Percentiles rank a stretch among this genome's conserved stretches.
Conservation (phyloP, 2,113 vertebrate species). For the Tretioscincus oriximinensis region DNA sequence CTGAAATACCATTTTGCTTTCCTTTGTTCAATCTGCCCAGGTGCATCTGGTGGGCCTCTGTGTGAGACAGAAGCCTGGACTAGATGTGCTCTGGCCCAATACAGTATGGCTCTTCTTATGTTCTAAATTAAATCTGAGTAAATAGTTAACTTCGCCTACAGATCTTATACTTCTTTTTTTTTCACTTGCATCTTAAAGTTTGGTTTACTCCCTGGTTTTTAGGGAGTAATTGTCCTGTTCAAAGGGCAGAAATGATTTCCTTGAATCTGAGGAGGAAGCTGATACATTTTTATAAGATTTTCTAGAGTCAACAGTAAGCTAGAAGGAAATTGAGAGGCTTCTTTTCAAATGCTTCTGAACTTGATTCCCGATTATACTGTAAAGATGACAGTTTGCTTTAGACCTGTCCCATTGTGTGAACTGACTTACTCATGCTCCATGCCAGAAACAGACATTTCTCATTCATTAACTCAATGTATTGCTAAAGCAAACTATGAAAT, state of each 20-base stretch:
- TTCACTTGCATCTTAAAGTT: constrained; percentile 63
- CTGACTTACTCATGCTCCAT: background rate
- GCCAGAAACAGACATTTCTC: constrained; percentile 10
- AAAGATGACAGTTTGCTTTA: background rate
- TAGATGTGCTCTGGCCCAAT: too few species aligned
- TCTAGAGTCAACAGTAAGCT: background rate
- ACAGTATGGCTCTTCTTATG: too few species aligned
- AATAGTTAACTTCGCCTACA: constrained; percentile 69
- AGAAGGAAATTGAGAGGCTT: background rate
- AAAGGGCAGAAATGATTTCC: constrained; percentile 40
- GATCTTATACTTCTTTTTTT: constrained; percentile 53
- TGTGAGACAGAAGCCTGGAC: too few species aligned
- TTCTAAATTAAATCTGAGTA: constrained; percentile 65
- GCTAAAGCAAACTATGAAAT: background rate
- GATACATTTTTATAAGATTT: constrained; percentile 5
- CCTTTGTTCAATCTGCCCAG: too few species aligned
- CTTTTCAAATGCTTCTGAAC: background rate
- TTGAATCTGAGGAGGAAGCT: constrained; percentile 33
- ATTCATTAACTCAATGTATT: constrained; percentile 20
- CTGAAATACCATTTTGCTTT: too few species aligned
- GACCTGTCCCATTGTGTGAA: background rate
- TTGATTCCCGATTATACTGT: background rate
- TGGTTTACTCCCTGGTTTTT: constrained; percentile 55
- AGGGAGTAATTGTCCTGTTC: constrained; percentile 43
- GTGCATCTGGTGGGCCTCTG: too few species aligned